phyloP scores from a whole-genome alignment of 2,888 invertebrate genomes.

The Luperina testacea region DNA sequence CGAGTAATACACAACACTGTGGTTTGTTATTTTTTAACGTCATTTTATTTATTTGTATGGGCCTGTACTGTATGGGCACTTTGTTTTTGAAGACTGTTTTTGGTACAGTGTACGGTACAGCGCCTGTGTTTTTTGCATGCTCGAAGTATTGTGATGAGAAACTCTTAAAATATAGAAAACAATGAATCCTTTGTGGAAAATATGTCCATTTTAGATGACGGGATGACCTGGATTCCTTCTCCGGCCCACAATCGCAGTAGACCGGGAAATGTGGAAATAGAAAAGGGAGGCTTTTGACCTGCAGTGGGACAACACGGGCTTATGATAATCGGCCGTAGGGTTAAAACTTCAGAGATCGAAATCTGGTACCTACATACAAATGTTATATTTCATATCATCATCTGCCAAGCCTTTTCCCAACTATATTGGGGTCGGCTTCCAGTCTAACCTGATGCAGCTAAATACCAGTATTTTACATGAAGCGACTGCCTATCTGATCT shows the following conservation, averaged over 20 bases:
- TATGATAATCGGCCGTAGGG: not conserved
- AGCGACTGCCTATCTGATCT: too few relatives aligned
- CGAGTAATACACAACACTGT: constrained; percentile 48
- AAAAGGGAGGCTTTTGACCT: not conserved
- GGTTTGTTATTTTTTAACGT: constrained; percentile 37
- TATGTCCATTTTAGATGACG: not conserved
- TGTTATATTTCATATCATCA: too few relatives aligned
- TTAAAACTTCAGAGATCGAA: not conserved
- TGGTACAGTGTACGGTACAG: not conserved
- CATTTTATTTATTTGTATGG: constrained; percentile 32
- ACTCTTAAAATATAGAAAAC: not conserved
- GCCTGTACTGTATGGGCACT: not conserved
- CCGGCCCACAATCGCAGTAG: not conserved
- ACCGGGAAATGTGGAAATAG: not conserved
- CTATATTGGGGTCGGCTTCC: too few relatives aligned
- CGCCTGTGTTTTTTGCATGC: not conserved
- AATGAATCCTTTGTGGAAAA: not conserved
- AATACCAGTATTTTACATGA: too few relatives aligned
- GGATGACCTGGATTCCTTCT: not conserved
- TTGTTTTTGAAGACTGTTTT: constrained; percentile 20
- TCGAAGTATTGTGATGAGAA: not conserved
- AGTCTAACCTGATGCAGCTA: too few relatives aligned
- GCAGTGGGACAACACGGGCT: not conserved
- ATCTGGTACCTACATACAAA: not conserved
- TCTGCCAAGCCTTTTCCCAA: too few relatives aligned